These are phyloP conservation scores for Aplidium turbinatum DNA, from an alignment of 23 tunicate genomes.

Conservation along the genomic window DNA sequence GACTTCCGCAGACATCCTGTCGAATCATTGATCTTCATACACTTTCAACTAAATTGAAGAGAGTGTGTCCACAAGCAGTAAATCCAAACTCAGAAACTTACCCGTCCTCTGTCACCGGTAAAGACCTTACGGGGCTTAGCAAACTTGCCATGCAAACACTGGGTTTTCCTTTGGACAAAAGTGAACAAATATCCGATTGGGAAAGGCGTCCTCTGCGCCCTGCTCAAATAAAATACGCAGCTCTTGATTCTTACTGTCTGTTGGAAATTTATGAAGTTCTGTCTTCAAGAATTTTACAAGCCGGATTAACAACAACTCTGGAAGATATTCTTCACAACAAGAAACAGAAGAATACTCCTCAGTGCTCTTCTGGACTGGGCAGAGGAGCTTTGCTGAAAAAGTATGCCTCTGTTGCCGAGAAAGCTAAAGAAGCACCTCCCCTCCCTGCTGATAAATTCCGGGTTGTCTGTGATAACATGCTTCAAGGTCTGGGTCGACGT, in stretches of 20 bases:
- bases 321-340: constrained; percentile 45
- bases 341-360: not conserved
- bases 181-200: constrained; percentile 94
- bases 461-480: constrained; percentile 85
- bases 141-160: constrained; percentile 57
- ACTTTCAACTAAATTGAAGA: constrained; percentile 9
- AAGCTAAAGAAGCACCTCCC: not conserved
- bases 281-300: constrained; percentile 10
- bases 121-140: constrained; percentile 57
- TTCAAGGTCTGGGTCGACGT: constrained; percentile 75
- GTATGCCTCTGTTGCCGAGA: not conserved
- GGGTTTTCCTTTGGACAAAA: constrained; percentile 65
- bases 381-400: not conserved
- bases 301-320: constrained; percentile 11
- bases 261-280: constrained; percentile 55
- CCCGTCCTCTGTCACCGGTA: not conserved
- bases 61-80: constrained; percentile 52
- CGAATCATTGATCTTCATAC: constrained; percentile 54
- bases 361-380: constrained; percentile 21
- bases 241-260: constrained; percentile 73
- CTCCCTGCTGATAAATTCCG: constrained; percentile 29
- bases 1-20: constrained; percentile 7
- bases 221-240: constrained; percentile 76
- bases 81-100: not conserved
- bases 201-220: constrained; percentile 69